phyloP scores from a whole-genome alignment of 2,113 vertebrate species.

The Equus przewalskii region DNA sequence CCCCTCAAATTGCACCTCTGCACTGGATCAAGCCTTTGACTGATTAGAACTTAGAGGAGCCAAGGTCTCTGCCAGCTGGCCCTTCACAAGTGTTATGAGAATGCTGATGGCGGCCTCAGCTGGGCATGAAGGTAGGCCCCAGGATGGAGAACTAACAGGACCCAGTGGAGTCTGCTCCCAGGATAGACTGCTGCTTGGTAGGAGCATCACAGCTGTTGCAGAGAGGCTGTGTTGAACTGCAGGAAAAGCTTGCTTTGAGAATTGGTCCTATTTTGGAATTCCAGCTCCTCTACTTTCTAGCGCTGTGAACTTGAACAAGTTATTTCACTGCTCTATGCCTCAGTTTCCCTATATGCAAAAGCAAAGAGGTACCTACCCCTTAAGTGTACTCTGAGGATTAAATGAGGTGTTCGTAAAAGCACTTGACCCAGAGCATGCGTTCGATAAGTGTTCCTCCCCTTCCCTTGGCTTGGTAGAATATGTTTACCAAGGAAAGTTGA shows the following conservation, averaged over 20 bases:
- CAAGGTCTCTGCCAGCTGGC: constrained; percentile 3
- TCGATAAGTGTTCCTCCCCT: not conserved
- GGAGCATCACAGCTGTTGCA: not conserved
- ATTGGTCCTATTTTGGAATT: not conserved
- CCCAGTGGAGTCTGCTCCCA: not conserved
- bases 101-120: not conserved
- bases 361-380: not conserved
- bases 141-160: not conserved
- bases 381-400: not conserved
- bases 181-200: not conserved
- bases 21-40: not conserved
- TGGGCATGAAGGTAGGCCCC: not conserved
- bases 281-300: not conserved
- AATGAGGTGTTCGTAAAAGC: not conserved
- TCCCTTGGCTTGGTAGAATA: not conserved
- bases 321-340: not conserved
- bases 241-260: constrained; percentile 21
- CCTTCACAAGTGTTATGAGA: not conserved
- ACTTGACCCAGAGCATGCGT: not conserved
- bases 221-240: not conserved
- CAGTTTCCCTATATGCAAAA: constrained; percentile 24
- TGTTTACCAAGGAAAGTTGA: not conserved
- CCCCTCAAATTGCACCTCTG: not conserved
- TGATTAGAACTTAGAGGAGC: not conserved
- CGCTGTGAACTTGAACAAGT: not conserved